Conservation (phyloP, 2,113 vertebrate genomes). For the Malurus cyaneus region DNA sequence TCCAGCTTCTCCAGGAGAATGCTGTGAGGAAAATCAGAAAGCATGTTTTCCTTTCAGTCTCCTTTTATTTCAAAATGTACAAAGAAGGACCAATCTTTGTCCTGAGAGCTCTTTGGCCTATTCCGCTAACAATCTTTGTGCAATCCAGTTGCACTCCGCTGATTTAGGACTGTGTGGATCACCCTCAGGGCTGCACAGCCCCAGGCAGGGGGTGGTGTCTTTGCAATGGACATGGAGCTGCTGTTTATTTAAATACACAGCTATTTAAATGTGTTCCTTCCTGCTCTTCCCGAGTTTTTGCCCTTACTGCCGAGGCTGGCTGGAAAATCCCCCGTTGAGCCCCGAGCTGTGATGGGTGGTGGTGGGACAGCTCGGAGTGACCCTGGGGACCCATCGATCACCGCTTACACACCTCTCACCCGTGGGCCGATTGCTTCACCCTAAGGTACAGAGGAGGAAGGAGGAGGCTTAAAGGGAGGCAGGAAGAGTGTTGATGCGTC, state of each 20-base stretch:
- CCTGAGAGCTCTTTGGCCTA: background rate
- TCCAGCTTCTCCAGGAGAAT: background rate
- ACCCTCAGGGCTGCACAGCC: background rate
- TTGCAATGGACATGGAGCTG: background rate
- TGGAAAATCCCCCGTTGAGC: background rate
- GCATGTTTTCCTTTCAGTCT: background rate
- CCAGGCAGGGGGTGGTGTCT: background rate
- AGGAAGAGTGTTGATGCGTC: background rate
- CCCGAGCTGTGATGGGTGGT: background rate
- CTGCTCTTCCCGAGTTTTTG: background rate
- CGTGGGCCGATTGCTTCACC: background rate
- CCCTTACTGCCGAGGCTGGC: background rate
- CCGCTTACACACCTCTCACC: background rate
- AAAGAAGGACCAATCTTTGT: background rate
- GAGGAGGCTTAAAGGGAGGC: background rate
- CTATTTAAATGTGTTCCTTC: background rate
- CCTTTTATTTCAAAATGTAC: background rate
- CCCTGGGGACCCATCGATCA: background rate
- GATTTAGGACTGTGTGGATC: background rate
- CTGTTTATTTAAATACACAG: background rate
- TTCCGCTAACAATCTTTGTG: background rate
- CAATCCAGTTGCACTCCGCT: background rate
- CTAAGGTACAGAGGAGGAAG: background rate
- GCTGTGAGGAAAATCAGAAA: background rate
- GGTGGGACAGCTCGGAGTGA: background rate